phyloP scores from a whole-genome alignment of 2,888 invertebrate genomes.

The Rugalucina vietnamica region DNA sequence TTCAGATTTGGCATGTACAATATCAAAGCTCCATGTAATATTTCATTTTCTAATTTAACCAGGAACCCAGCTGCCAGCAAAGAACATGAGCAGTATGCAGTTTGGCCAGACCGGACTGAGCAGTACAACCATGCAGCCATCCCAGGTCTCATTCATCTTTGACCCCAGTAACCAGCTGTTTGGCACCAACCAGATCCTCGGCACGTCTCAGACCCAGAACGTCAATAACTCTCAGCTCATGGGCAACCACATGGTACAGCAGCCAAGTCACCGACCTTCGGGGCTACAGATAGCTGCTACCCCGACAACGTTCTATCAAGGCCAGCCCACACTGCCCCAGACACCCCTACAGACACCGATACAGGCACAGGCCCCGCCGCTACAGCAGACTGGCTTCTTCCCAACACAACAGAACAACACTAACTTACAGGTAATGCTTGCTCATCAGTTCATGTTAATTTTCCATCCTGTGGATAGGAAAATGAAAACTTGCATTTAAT shows the following conservation, averaged over 20 bases:
- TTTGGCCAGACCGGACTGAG: slow-evolving; percentile 72
- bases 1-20: too few species aligned
- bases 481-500: too few species aligned
- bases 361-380: slow-evolving; percentile 55
- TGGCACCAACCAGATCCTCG: slow-evolving; percentile 71
- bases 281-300: slow-evolving; percentile 84
- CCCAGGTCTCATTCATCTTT: slow-evolving; percentile 86
- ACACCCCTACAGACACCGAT: slow-evolving; percentile 66
- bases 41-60: not conserved
- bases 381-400: slow-evolving; percentile 82
- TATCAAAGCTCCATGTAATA: too few species aligned
- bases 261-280: slow-evolving; percentile 66
- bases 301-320: slow-evolving; percentile 81
- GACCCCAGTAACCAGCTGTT: slow-evolving; percentile 85
- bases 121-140: slow-evolving; percentile 74
- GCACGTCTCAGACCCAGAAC: slow-evolving; percentile 79
- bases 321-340: slow-evolving; percentile 81
- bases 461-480: too few species aligned
- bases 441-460: too few species aligned
- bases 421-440: slow-evolving; percentile 79
- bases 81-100: slow-evolving; percentile 71
- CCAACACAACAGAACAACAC: slow-evolving; percentile 77
- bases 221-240: slow-evolving; percentile 85
- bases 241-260: slow-evolving; percentile 87
- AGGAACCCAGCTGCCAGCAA: slow-evolving; percentile 67